These are phyloP conservation scores for Hoplodrina blanda DNA, from an alignment of 2,888 invertebrate genomes.

Conservation along the genomic window DNA sequence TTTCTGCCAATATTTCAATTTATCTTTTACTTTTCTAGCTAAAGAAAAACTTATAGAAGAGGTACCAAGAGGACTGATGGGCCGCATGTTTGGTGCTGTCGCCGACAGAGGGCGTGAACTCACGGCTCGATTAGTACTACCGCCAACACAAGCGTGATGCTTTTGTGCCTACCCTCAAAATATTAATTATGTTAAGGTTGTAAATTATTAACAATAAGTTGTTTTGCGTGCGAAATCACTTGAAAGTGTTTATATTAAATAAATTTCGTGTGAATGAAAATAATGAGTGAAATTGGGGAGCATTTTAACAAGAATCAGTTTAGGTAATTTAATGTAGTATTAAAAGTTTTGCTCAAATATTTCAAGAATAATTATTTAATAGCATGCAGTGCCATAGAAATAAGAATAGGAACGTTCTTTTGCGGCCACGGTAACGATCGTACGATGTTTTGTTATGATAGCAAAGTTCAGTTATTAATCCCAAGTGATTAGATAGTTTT, in stretches of 20 bases:
- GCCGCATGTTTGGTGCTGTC: slow-evolving; percentile 82
- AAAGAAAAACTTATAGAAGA: slow-evolving; percentile 67
- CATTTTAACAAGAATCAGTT: not conserved
- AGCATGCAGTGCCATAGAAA: slow-evolving; percentile 36
- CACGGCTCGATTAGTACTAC: slow-evolving; percentile 79
- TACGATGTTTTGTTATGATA: slow-evolving; percentile 23
- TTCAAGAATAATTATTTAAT: slow-evolving; percentile 5
- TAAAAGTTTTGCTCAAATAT: slow-evolving; percentile 39
- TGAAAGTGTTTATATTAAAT: not conserved
- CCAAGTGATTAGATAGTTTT: slow-evolving; percentile 33
- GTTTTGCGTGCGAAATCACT: not conserved
- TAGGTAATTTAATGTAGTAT: slow-evolving; percentile 1
- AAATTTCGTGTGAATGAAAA: not conserved
- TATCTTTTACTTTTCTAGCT: slow-evolving; percentile 48
- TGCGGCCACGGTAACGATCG: slow-evolving; percentile 1
- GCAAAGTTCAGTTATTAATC: slow-evolving; percentile 30
- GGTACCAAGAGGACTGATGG: slow-evolving; percentile 75
- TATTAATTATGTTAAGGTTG: not conserved
- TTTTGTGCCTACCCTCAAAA: not conserved
- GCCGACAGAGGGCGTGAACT: slow-evolving; percentile 84
- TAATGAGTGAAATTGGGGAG: not conserved
- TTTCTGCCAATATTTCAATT: not conserved
- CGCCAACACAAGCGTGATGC: slow-evolving; percentile 71
- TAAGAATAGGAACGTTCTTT: not conserved
- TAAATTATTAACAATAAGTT: not conserved